Base-by-base conservation (phyloP, 2,888 invertebrate genomes). In the Euzetes globulus region DNA sequence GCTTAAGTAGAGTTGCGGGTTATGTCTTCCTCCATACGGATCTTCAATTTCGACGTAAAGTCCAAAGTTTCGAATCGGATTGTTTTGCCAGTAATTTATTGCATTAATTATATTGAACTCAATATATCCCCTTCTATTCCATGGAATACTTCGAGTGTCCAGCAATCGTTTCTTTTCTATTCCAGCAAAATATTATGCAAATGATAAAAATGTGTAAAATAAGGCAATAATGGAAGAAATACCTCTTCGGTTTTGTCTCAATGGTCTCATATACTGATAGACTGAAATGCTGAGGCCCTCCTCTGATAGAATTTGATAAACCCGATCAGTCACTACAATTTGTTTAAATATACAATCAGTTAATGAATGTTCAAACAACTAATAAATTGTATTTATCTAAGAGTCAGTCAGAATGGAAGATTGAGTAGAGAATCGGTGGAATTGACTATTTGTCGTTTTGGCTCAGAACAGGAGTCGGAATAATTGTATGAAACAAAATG, bases 31-130 rank as follows among this genome's bases (percentile, higher is more conserved):
- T 37, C 75, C 77, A 45, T 72, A 72, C 3, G 76, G 58, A 73
- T 79, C 79, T 72, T 79, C 77, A 17, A 79, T 75, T 41, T 76
- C 77, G 11, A 79, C 65, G 15, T 75, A 76, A 3, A 79, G 72
- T n/a, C 79, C 79, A 52, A 72, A 78, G 68, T 79, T 79, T 27
- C 71, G 75, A 52, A 75, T 75, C 13, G 45, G 52, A 52, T 78
- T 77, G 3, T 77, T 77, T 7, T 76, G 72, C 79, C 79, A 79
- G 65, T 77, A 76, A 45, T 76, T 74, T 11, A 79, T 71, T 1
- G 78, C 75, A 11, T 75, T 65, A 11, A 75, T 50, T 0, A 79
- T 75, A 71, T 79, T 77, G 45, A 79, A 77, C 45, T 78, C 79
- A 17, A 79, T 70, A 78, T 77, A 78, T 4, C 79, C 79, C 47